Conservation (phyloP, 2,888 invertebrate genomes). For the Pyralis farinalis region DNA sequence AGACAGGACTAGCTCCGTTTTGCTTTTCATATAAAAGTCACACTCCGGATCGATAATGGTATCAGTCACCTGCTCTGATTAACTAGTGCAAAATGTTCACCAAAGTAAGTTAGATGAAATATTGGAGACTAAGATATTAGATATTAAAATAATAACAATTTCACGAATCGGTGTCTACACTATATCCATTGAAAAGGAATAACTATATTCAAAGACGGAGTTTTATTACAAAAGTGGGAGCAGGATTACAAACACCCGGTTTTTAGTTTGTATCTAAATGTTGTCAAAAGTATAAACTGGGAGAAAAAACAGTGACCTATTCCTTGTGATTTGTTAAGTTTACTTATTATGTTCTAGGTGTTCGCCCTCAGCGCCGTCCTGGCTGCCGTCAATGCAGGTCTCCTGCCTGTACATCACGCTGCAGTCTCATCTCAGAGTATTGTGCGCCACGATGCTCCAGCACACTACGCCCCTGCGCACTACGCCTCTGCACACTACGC, state of each 20-base stretch:
- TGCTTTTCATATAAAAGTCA: conserved; percentile 79
- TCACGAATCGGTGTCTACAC: too few relatives aligned
- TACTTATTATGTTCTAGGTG: too few relatives aligned
- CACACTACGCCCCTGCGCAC: conserved; percentile 52
- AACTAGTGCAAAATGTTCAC: conserved; percentile 77
- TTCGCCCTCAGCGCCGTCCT: conserved; percentile 69
- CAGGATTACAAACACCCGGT: too few relatives aligned
- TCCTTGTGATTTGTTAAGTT: too few relatives aligned
- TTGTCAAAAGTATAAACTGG: too few relatives aligned
- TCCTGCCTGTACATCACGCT: conserved; percentile 66
- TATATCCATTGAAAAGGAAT: too few relatives aligned
- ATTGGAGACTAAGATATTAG: too few relatives aligned
- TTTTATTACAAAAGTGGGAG: too few relatives aligned
- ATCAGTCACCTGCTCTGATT: conserved; percentile 77
- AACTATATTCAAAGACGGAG: too few relatives aligned
- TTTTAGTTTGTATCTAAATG: too few relatives aligned
- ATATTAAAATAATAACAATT: too few relatives aligned
- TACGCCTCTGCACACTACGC: conserved; percentile 41
- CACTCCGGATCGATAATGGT: conserved; percentile 64
- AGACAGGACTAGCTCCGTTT: conserved; percentile 64
- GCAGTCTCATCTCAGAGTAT: conserved; percentile 78
- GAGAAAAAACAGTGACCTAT: too few relatives aligned
- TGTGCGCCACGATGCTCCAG: conserved; percentile 65
- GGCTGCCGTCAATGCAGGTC: conserved; percentile 78
- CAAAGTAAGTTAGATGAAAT: conserved; percentile 58